phyloP scores from a whole-genome alignment of 1,140 invertebrate species.

The Lordiphosa stackelbergi region DNA sequence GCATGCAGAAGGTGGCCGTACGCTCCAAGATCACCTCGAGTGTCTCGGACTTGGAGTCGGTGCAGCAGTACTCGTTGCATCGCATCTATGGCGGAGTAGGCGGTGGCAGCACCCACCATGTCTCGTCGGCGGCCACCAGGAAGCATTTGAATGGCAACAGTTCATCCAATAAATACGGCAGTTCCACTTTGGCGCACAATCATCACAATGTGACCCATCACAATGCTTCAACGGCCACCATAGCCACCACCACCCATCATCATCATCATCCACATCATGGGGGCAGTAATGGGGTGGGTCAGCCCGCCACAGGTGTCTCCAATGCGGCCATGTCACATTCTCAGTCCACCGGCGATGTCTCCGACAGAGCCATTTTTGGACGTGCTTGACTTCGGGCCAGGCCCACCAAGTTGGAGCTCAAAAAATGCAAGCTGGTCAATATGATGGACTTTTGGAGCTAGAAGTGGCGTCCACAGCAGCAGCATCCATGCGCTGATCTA shows the following conservation, averaged over 20 bases:
- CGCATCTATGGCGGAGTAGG: conserved; percentile 66
- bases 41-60: conserved; percentile 72
- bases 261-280: conserved; percentile 50
- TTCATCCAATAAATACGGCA: conserved; percentile 52
- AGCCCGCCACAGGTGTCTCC: conserved; percentile 20
- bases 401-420: conserved; percentile 75
- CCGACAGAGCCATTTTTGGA: conserved; percentile 79
- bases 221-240: conserved; percentile 67
- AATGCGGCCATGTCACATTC: conserved; percentile 78
- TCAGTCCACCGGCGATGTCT: conserved; percentile 81
- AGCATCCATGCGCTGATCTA: conserved; percentile 55
- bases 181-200: conserved; percentile 59
- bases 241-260: conserved; percentile 56
- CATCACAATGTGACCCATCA: conserved; percentile 68
- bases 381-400: conserved; percentile 79
- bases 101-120: conserved; percentile 59
- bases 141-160: conserved; percentile 57
- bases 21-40: conserved; percentile 75
- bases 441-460: conserved; percentile 77
- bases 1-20: conserved; percentile 74
- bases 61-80: conserved; percentile 74
- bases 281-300: conserved; percentile 2
- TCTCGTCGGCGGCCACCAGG: conserved; percentile 62
- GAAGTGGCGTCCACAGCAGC: conserved; percentile 74
- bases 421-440: conserved; percentile 76